Evolutionary conservation across 2,113 vertebrate species (phyloP), one percentile per base, ranked within the genome.

Genomic region (Atractosteus spatula): DNA sequence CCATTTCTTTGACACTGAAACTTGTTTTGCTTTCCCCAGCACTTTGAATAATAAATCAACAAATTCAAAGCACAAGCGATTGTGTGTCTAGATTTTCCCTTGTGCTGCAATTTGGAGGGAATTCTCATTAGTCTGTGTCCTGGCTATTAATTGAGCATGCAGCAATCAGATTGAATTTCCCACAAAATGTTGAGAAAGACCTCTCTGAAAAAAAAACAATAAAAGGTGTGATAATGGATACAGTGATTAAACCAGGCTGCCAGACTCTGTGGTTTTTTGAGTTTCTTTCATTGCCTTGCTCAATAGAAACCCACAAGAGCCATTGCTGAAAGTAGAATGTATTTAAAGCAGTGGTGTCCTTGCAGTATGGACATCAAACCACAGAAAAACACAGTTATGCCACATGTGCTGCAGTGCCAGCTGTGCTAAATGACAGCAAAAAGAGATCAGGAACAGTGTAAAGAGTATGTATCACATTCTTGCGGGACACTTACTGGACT

Each of bases 141-240:
- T 61, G 69, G 81, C 78, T 73, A 41, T 77, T 83, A 71, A 69
- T 74, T 82, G 72, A 79, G 80, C 70, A 47, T 69, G 67, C 76
- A 66, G 83, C 81, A 84, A 83, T 75, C 66, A 16, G 44, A 68
- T 13, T 3, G 16, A 57, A 57, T 55, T 43, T 45, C 54, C 8
- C 55, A 14, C 68, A 10, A 51, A 51, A 7, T 51, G 47, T 51
- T 51, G 47, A 51, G 47, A 51, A 51, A 51, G 47, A 10, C 47
- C 47, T 51, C 10, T 10, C 47, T 51, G 10, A 51, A 51, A 10
- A 51, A 51, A 10, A 10, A 10, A 10, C 5, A 51, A 51, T 7
- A 51, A 51, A 74, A 76, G 77, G 68, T 72, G 73, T 67, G 68
- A 81, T 82, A 83, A 86, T 82, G 72, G 79, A 75, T 83, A 55